Conservation (phyloP, 2,797 vertebrate genomes). For the Telmatherina bonti region DNA sequence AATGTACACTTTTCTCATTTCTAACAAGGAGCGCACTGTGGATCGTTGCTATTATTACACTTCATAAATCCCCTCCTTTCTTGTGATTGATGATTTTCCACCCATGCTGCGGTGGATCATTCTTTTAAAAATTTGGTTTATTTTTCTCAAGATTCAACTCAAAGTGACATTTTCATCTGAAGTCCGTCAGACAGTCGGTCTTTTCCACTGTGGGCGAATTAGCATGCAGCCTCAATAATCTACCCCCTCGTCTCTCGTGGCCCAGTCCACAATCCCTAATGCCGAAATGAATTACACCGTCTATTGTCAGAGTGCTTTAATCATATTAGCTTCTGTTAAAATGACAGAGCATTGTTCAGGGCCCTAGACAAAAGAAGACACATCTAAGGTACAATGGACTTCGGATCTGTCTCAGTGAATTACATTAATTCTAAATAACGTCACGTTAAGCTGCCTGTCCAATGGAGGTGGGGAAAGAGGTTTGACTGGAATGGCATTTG, state of each 20-base stretch:
- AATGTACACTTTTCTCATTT: constrained; percentile 58
- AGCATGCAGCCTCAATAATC: constrained; percentile 66
- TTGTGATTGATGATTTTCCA: constrained; percentile 68
- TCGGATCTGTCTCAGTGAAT: constrained; percentile 79
- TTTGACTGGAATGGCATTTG: constrained; percentile 70
- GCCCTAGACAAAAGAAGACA: constrained; percentile 82
- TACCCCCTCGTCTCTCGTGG: constrained; percentile 53
- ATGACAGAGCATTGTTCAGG: constrained; percentile 82
- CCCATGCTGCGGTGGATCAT: constrained; percentile 41
- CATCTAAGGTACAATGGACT: constrained; percentile 85
- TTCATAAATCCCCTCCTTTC: constrained; percentile 69
- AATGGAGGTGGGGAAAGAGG: constrained; percentile 52
- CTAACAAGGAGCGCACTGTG: constrained; percentile 40
- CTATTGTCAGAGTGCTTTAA: constrained; percentile 84
- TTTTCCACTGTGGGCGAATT: constrained; percentile 55
- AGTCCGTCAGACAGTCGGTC: constrained; percentile 53
- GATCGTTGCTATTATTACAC: constrained; percentile 71
- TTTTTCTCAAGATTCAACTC: constrained; percentile 42
- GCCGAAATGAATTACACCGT: constrained; percentile 82
- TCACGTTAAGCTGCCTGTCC: constrained; percentile 73
- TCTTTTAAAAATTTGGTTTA: constrained; percentile 40
- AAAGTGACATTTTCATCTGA: constrained; percentile 34
- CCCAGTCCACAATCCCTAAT: constrained; percentile 68
- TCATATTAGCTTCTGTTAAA: constrained; percentile 83
- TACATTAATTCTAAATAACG: constrained; percentile 83